Evolutionary conservation across 1,140 invertebrate genomes (phyloP), one percentile per base, ranked within the genome.

Genomic region (Arion vulgaris): DNA sequence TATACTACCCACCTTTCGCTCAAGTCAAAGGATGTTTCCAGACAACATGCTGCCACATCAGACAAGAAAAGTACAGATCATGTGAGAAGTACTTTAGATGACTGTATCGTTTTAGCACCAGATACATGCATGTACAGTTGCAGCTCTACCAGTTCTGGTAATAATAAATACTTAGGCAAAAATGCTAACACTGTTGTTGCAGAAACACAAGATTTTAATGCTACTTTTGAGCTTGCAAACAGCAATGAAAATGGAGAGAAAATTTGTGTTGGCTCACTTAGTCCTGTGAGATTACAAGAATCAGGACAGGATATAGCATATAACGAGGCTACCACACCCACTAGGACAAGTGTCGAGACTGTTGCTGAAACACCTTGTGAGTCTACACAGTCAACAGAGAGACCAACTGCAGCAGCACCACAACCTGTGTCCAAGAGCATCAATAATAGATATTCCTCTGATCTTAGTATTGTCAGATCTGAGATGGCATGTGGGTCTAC

Each of bases 191-290:
- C 5, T 32, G 62, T 66, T 66, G 19, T 66, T 32, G 5, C 32
- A 39, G 73, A 73, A 72, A 73, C 38, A 34, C 1, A 41, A 66
- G 32, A n/a, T 75, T 77, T 72, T 39, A 28, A 32, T 17, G 26
- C 57, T 19, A n/a, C 11, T 17, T 23, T 39, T 2, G 2, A 73
- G 32, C 71, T 9, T 41, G 23, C 38, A 73, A 73, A 73, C 68
- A 39, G 32, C 41, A n/a, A 49, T 28, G 32, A 28, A 39, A 7
- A 49, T 73, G 26, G 1, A 39, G 71, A 73, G 1, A 36, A 73
- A 2, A 4, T 73, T n/a, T 7, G 15, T 19, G 9, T 57, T 73
- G 41, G 71, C n/a, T 11, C 5, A 66, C 62, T 32, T 17, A 66
- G 62, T 32, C 62, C 17, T 57, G 9, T 57, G 53, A 57, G 53